Percentiles rank a stretch among this genome's conserved stretches.
These are phyloP conservation scores for Syrista parreyssii DNA, from an alignment of 2,888 invertebrate species.

Conservation along the genomic window DNA sequence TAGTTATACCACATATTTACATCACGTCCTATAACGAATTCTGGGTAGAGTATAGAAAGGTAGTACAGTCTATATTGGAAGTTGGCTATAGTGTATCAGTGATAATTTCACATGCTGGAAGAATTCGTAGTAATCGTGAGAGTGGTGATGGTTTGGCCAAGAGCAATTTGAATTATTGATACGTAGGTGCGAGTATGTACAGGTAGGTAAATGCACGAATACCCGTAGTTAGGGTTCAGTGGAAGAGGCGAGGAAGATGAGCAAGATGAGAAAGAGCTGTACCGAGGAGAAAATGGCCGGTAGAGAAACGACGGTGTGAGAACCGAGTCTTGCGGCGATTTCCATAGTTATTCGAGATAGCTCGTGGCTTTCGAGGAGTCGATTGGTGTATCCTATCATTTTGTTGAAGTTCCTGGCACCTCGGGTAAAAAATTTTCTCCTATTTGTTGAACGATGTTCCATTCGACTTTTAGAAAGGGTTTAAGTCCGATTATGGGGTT, in stretches of 20 bases:
- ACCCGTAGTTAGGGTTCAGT: not conserved
- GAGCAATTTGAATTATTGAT: not conserved
- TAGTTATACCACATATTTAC: not conserved
- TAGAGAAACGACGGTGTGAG: constrained; percentile 50
- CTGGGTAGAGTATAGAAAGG: not conserved
- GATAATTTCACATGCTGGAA: not conserved
- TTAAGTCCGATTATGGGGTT: no score
- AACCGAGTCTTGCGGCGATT: constrained; percentile 55
- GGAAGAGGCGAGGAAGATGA: not conserved
- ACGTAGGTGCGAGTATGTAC: not conserved
- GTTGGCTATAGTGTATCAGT: not conserved
- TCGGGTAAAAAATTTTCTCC: not conserved
- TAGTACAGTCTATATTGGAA: not conserved
- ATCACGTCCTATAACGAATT: not conserved
- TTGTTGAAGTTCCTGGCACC: constrained; percentile 20
- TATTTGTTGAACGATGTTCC: no score
- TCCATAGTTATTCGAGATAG: constrained; percentile 60
- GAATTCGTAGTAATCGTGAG: not conserved
- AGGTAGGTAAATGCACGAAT: not conserved
- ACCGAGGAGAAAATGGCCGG: constrained; percentile 27
- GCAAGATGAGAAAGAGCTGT: constrained; percentile 14
- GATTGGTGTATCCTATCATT: constrained; percentile 44
- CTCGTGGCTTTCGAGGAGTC: constrained; percentile 35
- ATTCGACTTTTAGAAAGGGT: no score
- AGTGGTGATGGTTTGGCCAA: not conserved